Evolutionary conservation across 2,888 invertebrate species (phyloP), one percentile per base, ranked within the genome.

Genomic region (Minunthozetes semirufus): DNA sequence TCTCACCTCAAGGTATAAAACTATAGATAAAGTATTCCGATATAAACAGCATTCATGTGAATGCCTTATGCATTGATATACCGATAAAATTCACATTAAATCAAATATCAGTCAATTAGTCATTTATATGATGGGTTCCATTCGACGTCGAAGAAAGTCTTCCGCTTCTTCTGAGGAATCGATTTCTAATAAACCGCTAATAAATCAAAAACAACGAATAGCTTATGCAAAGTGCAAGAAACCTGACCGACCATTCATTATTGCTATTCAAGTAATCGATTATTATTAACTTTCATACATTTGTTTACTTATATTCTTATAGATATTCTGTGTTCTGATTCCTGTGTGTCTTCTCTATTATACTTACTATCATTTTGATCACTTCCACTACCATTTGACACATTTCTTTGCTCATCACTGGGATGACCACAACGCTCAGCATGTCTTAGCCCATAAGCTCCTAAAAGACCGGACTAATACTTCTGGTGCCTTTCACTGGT

Each of bases 401-500:
- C 77, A 78, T 15, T 59, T 78, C 25, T 79, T 78, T 48, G 79
- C 79, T 6, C 68, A 78, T 29, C 71, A 74, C 53, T 46, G 78
- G 56, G 79, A 79, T 13, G 78, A 79, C 61, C 72, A 77, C 11
- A 77, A 77, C 22, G 79, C 79, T 5, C 79, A 79, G 61, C 79
- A 79, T 66, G 77, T 76, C 6, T 76, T 79, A 46, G 79, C 76
- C 2, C 79, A 79, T 56, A 79, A 78, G 48, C 42, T 76, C 22
- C 38, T 76, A 15, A 72, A 72, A 17, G 33, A 75, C 9, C 71
- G 72, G 15, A 33, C 19, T 8, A 81, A 76, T 42, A 46, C 53
- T 6, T 59, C 81, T 19, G 81, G 80, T 70, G 85, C 85, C 0
- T 83, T 86, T 82, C 80, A 84, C 70, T 85, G 85, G 84, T 85